A percentile compares a stretch with the other conserved stretches of the same genome.
phyloP scores from a whole-genome alignment of 2,888 invertebrate genomes.

The Lithophane socia region DNA sequence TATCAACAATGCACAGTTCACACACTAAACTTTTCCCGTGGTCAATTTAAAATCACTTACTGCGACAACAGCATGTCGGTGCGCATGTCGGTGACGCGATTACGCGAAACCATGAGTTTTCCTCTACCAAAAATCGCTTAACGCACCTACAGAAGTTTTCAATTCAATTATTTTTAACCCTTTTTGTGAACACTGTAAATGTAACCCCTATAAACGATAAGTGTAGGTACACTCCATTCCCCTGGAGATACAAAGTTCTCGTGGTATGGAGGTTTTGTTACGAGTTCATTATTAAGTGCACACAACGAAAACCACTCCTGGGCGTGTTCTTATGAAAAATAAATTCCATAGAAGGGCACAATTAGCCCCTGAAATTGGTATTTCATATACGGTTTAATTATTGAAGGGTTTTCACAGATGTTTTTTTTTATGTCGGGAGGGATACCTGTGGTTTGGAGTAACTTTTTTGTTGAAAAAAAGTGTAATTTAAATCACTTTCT shows the following conservation, averaged over 20 bases:
- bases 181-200: not conserved
- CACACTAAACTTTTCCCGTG: no score
- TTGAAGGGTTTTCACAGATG: constrained; percentile 23
- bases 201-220: not conserved
- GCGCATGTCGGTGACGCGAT: no score
- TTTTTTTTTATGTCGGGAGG: not conserved
- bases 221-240: not conserved
- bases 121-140: no score
- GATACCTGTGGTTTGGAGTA: not conserved
- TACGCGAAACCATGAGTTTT: no score
- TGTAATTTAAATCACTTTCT: not conserved
- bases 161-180: not conserved
- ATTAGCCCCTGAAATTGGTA: constrained; percentile 40
- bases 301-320: constrained; percentile 36
- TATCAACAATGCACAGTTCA: no score
- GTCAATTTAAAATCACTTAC: no score
- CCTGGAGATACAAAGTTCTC: constrained; percentile 16
- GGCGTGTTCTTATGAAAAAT: constrained; percentile 48
- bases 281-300: constrained; percentile 52
- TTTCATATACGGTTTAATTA: constrained; percentile 31
- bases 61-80: no score
- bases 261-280: constrained; percentile 28
- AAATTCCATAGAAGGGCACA: constrained; percentile 27
- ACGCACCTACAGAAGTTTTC: no score
- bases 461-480: not conserved